phyloP scores from a whole-genome alignment of 2,113 vertebrate genomes.

The mouse (Mus musculus) region DNA sequence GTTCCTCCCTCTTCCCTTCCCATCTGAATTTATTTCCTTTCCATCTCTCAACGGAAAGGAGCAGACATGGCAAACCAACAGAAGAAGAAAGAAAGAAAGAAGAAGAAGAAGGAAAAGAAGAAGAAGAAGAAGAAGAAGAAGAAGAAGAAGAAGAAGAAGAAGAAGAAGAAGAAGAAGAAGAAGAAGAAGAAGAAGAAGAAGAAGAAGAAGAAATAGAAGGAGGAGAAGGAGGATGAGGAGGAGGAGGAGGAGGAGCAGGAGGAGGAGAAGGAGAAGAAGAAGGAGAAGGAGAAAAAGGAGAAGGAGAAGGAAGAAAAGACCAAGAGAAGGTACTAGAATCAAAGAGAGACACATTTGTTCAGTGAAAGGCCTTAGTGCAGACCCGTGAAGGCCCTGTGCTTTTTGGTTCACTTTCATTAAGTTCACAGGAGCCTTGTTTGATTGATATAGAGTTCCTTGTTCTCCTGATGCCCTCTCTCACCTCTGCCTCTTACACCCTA shows the following conservation, averaged over 20 bases:
- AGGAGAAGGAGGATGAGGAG: too few species aligned
- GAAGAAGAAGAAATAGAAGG: too few species aligned
- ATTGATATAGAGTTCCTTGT: not conserved
- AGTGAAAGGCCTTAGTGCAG: not conserved
- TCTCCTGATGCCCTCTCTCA: not conserved
- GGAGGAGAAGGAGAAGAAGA: too few species aligned
- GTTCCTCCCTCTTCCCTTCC: not conserved
- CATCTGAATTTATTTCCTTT: not conserved
- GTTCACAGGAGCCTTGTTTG: not conserved
- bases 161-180: not conserved
- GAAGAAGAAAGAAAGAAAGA: not conserved
- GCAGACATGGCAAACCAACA: not conserved
- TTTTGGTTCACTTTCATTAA: not conserved
- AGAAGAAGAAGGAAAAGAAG: too few species aligned
- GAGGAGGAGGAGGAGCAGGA: too few species aligned
- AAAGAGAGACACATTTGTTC: not conserved
- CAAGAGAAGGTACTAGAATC: not conserved
- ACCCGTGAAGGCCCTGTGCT: not conserved
- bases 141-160: too few species aligned
- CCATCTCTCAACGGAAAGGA: not conserved
- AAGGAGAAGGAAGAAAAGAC: not conserved
- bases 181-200: too few species aligned
- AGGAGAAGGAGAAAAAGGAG: too few species aligned
- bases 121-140: too few species aligned
- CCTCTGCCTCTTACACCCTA: not conserved